Conservation (phyloP, 2,888 invertebrate species). For the Coremacera marginata region DNA sequence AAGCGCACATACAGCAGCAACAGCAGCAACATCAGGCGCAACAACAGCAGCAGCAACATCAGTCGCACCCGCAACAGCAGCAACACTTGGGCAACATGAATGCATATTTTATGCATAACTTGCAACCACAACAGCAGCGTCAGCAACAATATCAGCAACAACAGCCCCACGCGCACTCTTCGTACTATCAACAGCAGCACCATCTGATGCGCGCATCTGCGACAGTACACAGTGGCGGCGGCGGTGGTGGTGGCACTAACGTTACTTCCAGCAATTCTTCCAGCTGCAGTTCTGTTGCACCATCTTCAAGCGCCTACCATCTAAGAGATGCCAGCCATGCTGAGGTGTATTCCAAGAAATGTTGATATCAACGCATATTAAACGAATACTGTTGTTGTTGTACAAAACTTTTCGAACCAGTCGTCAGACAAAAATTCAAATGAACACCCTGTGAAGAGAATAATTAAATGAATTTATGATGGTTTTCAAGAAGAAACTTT, state of each 20-base stretch:
- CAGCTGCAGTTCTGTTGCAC: conserved; percentile 49
- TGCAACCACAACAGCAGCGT: conserved; percentile 49
- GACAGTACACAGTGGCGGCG: conserved; percentile 46
- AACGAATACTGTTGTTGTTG: neutral
- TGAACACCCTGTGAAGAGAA: neutral
- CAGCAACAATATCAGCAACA: conserved; percentile 53
- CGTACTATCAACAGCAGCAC: conserved; percentile 55
- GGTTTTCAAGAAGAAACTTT: too few species aligned
- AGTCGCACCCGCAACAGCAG: conserved; percentile 47
- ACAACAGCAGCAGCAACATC: conserved; percentile 51
- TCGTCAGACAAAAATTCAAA: neutral
- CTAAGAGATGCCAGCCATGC: conserved; percentile 43
- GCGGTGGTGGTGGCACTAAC: conserved; percentile 35
- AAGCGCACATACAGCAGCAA: conserved; percentile 46
- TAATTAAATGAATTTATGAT: too few species aligned
- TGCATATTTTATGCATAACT: conserved; percentile 61
- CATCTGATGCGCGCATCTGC: conserved; percentile 51
- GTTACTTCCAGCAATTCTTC: conserved; percentile 50
- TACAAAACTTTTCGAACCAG: neutral
- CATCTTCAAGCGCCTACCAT: conserved; percentile 47
- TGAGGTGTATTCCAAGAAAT: conserved; percentile 48
- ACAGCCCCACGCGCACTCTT: conserved; percentile 50
- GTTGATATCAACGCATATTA: conserved; percentile 38
- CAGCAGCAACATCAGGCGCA: conserved; percentile 42
- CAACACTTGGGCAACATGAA: conserved; percentile 55